Evolutionary conservation across 2,797 vertebrate genomes (phyloP), one percentile per base, ranked within the genome.

Genomic region (Pelodytes ibericus): DNA sequence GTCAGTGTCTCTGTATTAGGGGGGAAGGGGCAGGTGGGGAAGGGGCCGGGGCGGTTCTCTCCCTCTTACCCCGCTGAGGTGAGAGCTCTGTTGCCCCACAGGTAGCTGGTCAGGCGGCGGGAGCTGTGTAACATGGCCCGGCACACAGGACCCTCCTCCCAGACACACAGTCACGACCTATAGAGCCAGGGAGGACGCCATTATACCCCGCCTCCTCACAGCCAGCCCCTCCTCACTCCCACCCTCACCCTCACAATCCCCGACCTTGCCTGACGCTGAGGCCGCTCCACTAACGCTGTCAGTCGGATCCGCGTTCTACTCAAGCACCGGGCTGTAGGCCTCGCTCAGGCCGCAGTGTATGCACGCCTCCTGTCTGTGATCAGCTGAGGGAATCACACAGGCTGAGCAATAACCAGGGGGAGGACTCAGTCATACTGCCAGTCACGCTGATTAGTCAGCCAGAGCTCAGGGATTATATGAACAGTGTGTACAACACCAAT

Each of bases 121-220:
- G 47, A 68, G 26, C 62, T 53, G 29, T 67, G 61, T 53, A 72
- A 33, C 76, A 72, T 72, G 62, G 51, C 70, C 71, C 64, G 69
- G 71, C 62, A 61, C 60, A 27, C 33, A 33, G 2, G 11, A 11
- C 41, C 56, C 60, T 36, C 72, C 58, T 75, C 65, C 47, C 13
- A 29, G 25, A 5, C 72, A 57, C 62, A 39, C 64, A 25, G 20
- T 33, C 22, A 36, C 15, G 30, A 27, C 26, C 72, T 61, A 61
- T 24, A n/a, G n/a, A n/a, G n/a, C n/a, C n/a, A n/a, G n/a, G n/a
- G n/a, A n/a, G n/a, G n/a, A n/a, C n/a, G n/a, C n/a, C n/a, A n/a
- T n/a, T n/a, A n/a, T n/a, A n/a, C 27, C 73, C 65, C 53, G 63
- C 73, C 72, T 67, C 62, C 72, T 44, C 41, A 3, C 13, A 39